Percentiles rank a stretch among this genome's conserved stretches.
These are phyloP conservation scores for Hirtodrosophila confusa DNA, from an alignment of 2,888 invertebrate genomes.

Conservation along the genomic window DNA sequence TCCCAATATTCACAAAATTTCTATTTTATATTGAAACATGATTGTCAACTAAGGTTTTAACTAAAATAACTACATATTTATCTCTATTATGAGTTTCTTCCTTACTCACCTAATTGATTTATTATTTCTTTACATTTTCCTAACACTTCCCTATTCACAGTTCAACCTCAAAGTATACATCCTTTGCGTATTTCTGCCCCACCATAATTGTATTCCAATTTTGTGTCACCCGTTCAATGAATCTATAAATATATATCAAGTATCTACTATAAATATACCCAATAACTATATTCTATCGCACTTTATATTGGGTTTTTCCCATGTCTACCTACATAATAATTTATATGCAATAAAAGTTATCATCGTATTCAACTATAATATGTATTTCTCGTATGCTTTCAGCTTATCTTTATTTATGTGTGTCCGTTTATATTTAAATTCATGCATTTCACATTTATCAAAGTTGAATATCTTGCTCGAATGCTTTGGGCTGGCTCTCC, in stretches of 20 bases:
- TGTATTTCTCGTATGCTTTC: background rate
- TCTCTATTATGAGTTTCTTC: too few species aligned
- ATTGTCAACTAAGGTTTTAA: too few species aligned
- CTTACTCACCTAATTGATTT: too few species aligned
- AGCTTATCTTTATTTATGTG: conserved; percentile 21
- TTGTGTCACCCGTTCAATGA: background rate
- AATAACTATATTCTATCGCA: conserved; percentile 3
- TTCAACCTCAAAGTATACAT: too few species aligned
- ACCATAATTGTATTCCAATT: background rate
- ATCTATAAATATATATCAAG: too few species aligned
- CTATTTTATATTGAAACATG: too few species aligned
- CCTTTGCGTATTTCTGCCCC: background rate
- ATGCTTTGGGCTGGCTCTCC: conserved; percentile 11
- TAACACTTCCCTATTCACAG: too few species aligned
- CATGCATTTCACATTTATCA: conserved; percentile 8
- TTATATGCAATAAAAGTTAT: conserved; percentile 21
- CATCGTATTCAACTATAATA: conserved; percentile 18
- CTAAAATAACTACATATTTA: too few species aligned
- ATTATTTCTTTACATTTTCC: too few species aligned
- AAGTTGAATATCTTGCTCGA: conserved; percentile 8
- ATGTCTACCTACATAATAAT: conserved; percentile 18
- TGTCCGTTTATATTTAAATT: conserved; percentile 24
- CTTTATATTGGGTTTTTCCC: conserved; percentile 11
- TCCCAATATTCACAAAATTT: too few species aligned
- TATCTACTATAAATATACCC: background rate